Percentiles rank a stretch among this genome's conserved stretches.
Conservation (phyloP, 2,113 vertebrate species). For the Hippocampus comes region DNA sequence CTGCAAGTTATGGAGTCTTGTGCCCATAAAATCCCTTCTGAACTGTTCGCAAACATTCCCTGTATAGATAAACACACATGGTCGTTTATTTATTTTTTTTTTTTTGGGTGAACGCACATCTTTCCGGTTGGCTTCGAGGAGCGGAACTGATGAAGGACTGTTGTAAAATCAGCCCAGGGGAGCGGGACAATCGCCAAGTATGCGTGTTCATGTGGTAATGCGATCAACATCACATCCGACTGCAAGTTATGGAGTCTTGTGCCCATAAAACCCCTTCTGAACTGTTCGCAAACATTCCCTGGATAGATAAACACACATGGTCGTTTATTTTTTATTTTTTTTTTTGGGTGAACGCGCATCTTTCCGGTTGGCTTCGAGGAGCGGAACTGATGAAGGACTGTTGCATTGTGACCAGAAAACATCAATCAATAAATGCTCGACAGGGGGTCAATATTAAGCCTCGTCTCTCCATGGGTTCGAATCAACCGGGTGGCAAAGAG, state of each 20-base stretch:
- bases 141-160: slow-evolving; percentile 52
- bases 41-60: slow-evolving; percentile 31
- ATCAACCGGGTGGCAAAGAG: slow-evolving; percentile 42
- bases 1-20: slow-evolving; percentile 30
- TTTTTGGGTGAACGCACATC: slow-evolving; percentile 62
- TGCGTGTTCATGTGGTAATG: slow-evolving; percentile 59
- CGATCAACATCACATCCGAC: slow-evolving; percentile 59
- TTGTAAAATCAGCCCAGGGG: slow-evolving; percentile 52
- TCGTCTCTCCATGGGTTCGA: slow-evolving; percentile 18
- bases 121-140: slow-evolving; percentile 57
- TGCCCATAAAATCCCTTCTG: slow-evolving; percentile 37
- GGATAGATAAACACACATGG: slow-evolving; percentile 16
- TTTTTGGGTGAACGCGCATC: slow-evolving; percentile 62
- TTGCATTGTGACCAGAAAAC: slow-evolving; percentile 50
- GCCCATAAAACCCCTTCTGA: slow-evolving; percentile 39
- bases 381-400: slow-evolving; percentile 52
- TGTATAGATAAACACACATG: slow-evolving; percentile 14
- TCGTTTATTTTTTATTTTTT: slow-evolving; percentile 25
- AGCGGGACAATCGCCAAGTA: slow-evolving; percentile 61
- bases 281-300: slow-evolving; percentile 28
- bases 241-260: slow-evolving; percentile 31
- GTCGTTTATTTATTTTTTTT: slow-evolving; percentile 39
- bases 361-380: slow-evolving; percentile 57
- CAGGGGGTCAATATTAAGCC: background rate
- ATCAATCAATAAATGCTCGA: slow-evolving; percentile 31